Evolutionary conservation across 2,113 vertebrate genomes (phyloP), one percentile per base, ranked within the genome.

Genomic region (Saccopteryx leptura): DNA sequence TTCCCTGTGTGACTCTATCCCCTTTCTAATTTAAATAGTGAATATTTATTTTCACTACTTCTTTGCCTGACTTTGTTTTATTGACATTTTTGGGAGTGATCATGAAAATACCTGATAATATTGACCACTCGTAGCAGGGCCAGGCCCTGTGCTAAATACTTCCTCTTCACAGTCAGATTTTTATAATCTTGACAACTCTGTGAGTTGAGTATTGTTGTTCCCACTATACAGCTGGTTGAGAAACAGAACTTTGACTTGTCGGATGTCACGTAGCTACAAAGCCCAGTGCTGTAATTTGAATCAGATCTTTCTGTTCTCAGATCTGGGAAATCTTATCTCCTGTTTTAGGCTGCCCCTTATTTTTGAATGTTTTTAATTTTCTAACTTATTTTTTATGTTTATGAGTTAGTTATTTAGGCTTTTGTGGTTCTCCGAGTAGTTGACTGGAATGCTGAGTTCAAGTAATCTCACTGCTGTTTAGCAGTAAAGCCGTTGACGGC

Each of bases 331-430:
- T 84, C 56, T 79, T 39, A 4, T 4, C 9, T 33, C 1, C 71
- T 88, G 2, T 60, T 61, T 81, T 17, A 39, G 56, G 15, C 21
- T 71, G 58, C 50, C 31, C 11, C 21, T 80, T 94, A 26, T 52
- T 92, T 92, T 61, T 63, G 24, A 52, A n/a, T 85, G 39, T 61
- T 81, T 94, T 21, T 91, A 26, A 54, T 50, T 86, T 78, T 85
- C 61, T 61, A 17, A 26, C n/a, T 91, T 82, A 72, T 31, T 1
- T 89, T 83, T 80, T 68, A 15, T 80, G 10, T 74, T 82, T 48
- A n/a, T 56, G 88, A 39, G 66, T 88, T 93, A 91, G 33, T 93
- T 52, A 60, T 48, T 58, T 66, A 81, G 39, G n/a, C 4, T 52
- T 96, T 74, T n/a, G 65, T 61, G 13, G 12, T 52, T 52, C 9